Base-by-base conservation (phyloP, 2,113 vertebrate genomes). In the Semicossyphus pulcher region DNA sequence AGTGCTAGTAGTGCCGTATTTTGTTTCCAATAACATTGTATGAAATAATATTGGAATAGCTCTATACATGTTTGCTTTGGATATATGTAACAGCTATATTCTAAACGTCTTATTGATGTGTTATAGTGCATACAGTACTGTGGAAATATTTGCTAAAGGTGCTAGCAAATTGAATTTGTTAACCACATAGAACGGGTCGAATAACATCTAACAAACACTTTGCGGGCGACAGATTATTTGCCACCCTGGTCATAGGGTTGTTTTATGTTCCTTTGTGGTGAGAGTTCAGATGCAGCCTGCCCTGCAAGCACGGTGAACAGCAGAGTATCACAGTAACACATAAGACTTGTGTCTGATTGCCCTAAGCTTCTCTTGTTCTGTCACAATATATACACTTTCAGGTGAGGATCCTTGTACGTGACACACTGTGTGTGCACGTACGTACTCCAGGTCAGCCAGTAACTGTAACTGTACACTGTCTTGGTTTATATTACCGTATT, bases 401-500 rank as follows among this genome's bases (percentile, higher is more conserved):
- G 47, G 15, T 44, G 26, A 53, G 21, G 47, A 8, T 37, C 26
- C 23, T 16, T 49, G 15, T 37, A 9, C 32, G 48, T 58, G 61
- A 37, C 3, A 53, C 4, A 8, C 4, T 31, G n/a, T 41, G 8
- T 53, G 26, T 51, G 21, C 56, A 45, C 7, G 12, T 7, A 44
- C 18, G 8, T 62, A 79, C 15, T 63, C 59, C n/a, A 65, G 48
- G n/a, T 60, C 54, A 72, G 48, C 62, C 34, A n/a, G 26, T 51
- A 41, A 15, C 57, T 62, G 68, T 67, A 72, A 76, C 80, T 71
- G 18, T 69, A 81, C 62, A 49, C 78, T 14, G 16, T 56, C 48
- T 57, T n/a, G 49, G 37, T 21, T 75, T 63, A 59, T 53, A 65
- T 87, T 81, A 75, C 73, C 15, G 29, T 83, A 72, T 83, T 78